Evolutionary conservation across 1,140 invertebrate species (phyloP).

Genomic region (Zaprionus inermis): DNA sequence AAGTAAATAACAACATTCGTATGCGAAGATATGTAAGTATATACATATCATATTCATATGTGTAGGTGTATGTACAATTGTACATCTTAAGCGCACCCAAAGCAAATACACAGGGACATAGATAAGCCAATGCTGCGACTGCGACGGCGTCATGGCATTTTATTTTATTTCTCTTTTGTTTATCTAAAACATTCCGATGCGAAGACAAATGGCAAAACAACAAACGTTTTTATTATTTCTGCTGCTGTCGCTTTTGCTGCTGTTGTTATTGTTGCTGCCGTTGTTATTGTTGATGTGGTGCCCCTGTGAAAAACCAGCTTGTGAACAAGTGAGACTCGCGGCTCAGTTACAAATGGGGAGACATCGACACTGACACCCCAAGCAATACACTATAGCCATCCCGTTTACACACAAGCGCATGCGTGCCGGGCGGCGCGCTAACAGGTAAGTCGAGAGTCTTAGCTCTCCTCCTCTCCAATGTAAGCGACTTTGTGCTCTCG

Average conservation of each 20-base stretch:
- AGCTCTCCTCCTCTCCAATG: conserved; percentile 22
- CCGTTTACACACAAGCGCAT: conserved; percentile 63
- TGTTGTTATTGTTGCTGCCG: conserved; percentile 37
- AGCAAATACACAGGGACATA: conserved; percentile 27
- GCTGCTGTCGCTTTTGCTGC: conserved; percentile 13
- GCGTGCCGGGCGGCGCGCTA: conserved; percentile 44
- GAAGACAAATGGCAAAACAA: conserved; percentile 66
- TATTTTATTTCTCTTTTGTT: conserved; percentile 41
- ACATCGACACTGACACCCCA: conserved; percentile 67
- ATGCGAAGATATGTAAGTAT: neutral
- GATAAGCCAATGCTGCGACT: conserved; percentile 40
- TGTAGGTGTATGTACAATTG: conserved; percentile 6
- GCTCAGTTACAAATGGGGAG: conserved; percentile 55
- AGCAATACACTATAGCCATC: conserved; percentile 54
- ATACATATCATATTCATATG: conserved; percentile 3
- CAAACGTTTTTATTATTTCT: conserved; percentile 58
- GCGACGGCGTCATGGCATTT: conserved; percentile 16
- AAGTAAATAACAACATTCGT: neutral
- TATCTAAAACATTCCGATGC: conserved; percentile 44
- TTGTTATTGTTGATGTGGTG: conserved; percentile 39
- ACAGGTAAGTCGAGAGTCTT: conserved; percentile 33
- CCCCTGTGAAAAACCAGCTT: conserved; percentile 60
- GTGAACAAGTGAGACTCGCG: conserved; percentile 39
- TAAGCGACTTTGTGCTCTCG: conserved; percentile 12
- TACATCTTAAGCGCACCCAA: conserved; percentile 15